phyloP scores from a whole-genome alignment of 1,140 invertebrate species.

The Drosophila neocordata region DNA sequence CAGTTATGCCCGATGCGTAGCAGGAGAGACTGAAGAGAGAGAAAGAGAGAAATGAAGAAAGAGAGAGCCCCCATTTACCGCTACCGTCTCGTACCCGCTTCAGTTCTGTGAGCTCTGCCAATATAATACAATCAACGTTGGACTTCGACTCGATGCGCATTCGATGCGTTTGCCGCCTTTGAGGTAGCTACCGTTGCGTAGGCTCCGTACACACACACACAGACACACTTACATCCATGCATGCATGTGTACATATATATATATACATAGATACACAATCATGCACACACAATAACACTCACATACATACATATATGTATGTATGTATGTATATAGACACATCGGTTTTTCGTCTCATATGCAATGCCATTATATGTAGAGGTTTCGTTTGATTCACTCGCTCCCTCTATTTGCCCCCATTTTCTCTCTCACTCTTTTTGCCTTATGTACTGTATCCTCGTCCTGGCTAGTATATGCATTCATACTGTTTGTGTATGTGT shows the following conservation, averaged over 20 bases:
- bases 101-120: slow-evolving; percentile 41
- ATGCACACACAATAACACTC: slow-evolving; percentile 3
- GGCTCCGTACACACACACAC: slow-evolving; percentile 25
- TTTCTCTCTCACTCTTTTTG: slow-evolving; percentile 39
- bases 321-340: slow-evolving; percentile 24
- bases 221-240: neutral
- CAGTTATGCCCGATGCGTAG: slow-evolving; percentile 28
- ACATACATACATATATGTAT: slow-evolving; percentile 1
- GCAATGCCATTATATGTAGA: slow-evolving; percentile 58
- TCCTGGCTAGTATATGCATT: slow-evolving; percentile 35
- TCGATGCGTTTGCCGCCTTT: slow-evolving; percentile 69
- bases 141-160: slow-evolving; percentile 73
- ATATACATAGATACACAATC: neutral
- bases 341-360: slow-evolving; percentile 57
- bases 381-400: slow-evolving; percentile 59
- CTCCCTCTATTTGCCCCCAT: slow-evolving; percentile 30
- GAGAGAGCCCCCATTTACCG: neutral
- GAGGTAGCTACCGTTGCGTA: slow-evolving; percentile 66
- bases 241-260: neutral
- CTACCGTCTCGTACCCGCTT: neutral
- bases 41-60: neutral
- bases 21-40: neutral
- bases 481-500: slow-evolving; percentile 1
- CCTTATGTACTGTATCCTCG: slow-evolving; percentile 28
- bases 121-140: slow-evolving; percentile 78